Percentiles rank a stretch among this genome's conserved stretches.
Conservation (phyloP, 2,888 invertebrate species). For the Scaptomyza tumidula region DNA sequence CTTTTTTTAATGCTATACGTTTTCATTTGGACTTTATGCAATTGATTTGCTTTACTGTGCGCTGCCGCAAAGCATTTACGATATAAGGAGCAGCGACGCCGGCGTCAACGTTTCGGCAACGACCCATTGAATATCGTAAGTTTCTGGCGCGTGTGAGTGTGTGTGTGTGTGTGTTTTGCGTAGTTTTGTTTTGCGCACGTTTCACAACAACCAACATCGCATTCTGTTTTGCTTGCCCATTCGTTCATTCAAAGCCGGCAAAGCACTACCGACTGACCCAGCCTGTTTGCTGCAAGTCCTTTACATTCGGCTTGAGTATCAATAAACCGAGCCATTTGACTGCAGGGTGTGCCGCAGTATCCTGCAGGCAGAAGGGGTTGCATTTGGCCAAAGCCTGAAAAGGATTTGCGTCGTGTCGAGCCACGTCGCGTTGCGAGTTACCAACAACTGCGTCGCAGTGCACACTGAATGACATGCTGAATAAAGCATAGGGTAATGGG, state of each 20-base stretch:
- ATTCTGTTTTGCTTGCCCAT: slow-evolving; percentile 69
- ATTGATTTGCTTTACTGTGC: slow-evolving; percentile 30
- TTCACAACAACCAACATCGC: slow-evolving; percentile 72
- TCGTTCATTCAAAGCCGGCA: slow-evolving; percentile 49
- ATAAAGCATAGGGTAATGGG: not conserved
- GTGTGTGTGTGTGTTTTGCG: slow-evolving; percentile 48
- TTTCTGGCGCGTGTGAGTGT: slow-evolving; percentile 17
- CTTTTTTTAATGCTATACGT: not conserved
- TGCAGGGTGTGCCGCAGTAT: slow-evolving; percentile 16
- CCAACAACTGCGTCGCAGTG: slow-evolving; percentile 38
- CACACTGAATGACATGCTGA: slow-evolving; percentile 21
- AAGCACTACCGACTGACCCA: slow-evolving; percentile 6
- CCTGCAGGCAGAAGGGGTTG: slow-evolving; percentile 25
- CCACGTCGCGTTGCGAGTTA: slow-evolving; percentile 6
- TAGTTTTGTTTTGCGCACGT: slow-evolving; percentile 63
- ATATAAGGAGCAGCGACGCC: slow-evolving; percentile 35
- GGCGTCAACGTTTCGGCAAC: slow-evolving; percentile 10
- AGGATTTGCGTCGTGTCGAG: slow-evolving; percentile 34
- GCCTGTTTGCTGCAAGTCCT: slow-evolving; percentile 24
- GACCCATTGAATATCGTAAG: slow-evolving; percentile 52
- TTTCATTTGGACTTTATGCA: not conserved
- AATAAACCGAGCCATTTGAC: slow-evolving; percentile 16
- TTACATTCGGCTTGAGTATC: not conserved
- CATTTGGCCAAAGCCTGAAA: slow-evolving; percentile 21
- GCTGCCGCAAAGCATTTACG: slow-evolving; percentile 44